A percentile compares a stretch with the other conserved stretches of the same genome.
Evolutionary conservation across 2,888 invertebrate genomes (phyloP).

Genomic region (Phyllotreta cruciferae): DNA sequence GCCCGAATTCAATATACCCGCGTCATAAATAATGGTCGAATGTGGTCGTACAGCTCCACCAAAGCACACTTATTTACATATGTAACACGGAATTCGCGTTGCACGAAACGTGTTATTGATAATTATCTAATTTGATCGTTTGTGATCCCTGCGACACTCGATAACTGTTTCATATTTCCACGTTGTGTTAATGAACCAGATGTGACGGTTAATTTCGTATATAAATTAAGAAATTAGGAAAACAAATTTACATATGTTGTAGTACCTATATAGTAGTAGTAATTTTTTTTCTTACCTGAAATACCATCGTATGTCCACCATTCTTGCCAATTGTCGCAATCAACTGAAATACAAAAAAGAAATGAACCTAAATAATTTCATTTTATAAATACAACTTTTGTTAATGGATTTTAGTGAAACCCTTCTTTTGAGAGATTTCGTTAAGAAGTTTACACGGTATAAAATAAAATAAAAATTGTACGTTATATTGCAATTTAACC

Average conservation of each 20-base stretch:
- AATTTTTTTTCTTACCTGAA: conserved; percentile 67
- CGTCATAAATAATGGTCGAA: conserved; percentile 15
- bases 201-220: no score
- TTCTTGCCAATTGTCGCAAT: conserved; percentile 82
- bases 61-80: conserved; percentile 32
- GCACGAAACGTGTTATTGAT: conserved; percentile 30
- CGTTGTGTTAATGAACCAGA: no score
- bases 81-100: conserved; percentile 26
- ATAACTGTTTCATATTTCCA: no score
- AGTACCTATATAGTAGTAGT: no score
- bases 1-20: conserved; percentile 12
- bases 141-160: neutral
- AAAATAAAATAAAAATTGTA: no score
- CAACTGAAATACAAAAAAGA: conserved; percentile 68
- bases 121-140: conserved; percentile 26
- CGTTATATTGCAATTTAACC: no score
- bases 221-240: neutral
- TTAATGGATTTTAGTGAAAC: no score
- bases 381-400: no score
- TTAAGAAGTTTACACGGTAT: neutral
- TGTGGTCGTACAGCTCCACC: conserved; percentile 3
- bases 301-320: conserved; percentile 90
- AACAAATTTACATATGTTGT: no score
- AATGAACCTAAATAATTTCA: conserved; percentile 15
- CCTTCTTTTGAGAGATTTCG: conserved; percentile 14